A percentile compares a stretch with the other conserved stretches of the same genome.
phyloP scores from a whole-genome alignment of 2,888 invertebrate genomes.

The Chironomus riparius region DNA sequence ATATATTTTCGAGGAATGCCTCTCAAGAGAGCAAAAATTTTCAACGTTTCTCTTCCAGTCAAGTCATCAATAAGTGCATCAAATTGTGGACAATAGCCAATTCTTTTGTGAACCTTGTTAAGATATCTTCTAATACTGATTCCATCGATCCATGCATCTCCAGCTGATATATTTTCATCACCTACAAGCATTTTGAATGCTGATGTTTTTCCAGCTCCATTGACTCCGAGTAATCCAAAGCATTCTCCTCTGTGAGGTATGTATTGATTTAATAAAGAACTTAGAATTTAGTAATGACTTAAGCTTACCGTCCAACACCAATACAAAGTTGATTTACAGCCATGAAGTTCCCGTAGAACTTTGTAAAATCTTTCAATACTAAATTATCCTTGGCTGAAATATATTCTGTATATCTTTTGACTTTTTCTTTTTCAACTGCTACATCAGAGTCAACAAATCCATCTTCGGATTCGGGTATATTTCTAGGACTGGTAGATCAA shows the following conservation, averaged over 20 bases:
- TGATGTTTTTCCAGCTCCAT: slow-evolving; percentile 80
- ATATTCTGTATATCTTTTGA: slow-evolving; percentile 38
- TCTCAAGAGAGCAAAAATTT: slow-evolving; percentile 56
- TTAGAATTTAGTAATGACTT: too few relatives aligned
- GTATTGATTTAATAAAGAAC: too few relatives aligned
- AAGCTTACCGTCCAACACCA: slow-evolving; percentile 34
- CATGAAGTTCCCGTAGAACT: slow-evolving; percentile 61
- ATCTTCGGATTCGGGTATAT: slow-evolving; percentile 36
- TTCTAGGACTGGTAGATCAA: not conserved
- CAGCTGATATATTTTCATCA: slow-evolving; percentile 60
- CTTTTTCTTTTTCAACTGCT: slow-evolving; percentile 45
- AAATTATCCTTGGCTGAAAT: slow-evolving; percentile 45
- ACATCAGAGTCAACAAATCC: slow-evolving; percentile 49
- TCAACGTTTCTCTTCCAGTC: slow-evolving; percentile 59
- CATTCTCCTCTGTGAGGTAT: slow-evolving; percentile 49
- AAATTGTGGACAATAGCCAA: slow-evolving; percentile 69
- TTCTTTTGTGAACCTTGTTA: slow-evolving; percentile 51
- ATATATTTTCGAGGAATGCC: slow-evolving; percentile 46
- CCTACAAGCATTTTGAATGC: slow-evolving; percentile 89
- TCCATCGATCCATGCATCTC: slow-evolving; percentile 60
- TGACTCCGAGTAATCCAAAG: slow-evolving; percentile 73
- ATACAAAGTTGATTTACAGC: slow-evolving; percentile 71
- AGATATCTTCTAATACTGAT: slow-evolving; percentile 46
- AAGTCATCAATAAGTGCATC: slow-evolving; percentile 63
- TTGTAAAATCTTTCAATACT: slow-evolving; percentile 57